Conservation (phyloP, 2,113 vertebrate species). For the Hemichromis elongatus region DNA sequence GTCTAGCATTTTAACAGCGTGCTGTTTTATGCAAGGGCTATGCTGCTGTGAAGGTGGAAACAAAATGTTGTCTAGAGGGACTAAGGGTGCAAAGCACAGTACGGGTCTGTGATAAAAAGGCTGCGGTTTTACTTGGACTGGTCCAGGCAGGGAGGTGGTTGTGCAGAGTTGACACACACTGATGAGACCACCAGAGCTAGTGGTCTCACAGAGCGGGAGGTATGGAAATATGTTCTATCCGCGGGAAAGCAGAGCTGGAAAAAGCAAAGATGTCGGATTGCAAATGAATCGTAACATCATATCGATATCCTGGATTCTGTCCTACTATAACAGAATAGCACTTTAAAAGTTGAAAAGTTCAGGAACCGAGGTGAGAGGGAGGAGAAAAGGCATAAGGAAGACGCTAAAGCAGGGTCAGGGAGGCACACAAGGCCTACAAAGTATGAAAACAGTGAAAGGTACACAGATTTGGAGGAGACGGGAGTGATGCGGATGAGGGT, state of each 20-base stretch:
- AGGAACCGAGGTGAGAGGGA: neutral
- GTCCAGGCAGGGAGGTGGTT: conserved; percentile 16
- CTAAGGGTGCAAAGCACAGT: neutral
- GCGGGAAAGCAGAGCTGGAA: conserved; percentile 2
- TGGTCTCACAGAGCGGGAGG: conserved; percentile 14
- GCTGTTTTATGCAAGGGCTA: conserved; percentile 34
- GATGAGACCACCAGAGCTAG: conserved; percentile 54
- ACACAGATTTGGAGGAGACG: neutral
- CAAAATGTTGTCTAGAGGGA: neutral
- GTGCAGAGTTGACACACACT: conserved; percentile 17
- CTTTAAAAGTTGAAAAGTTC: neutral
- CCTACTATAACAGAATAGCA: neutral
- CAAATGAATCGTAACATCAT: conserved; percentile 28
- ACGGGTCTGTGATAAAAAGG: conserved; percentile 23
- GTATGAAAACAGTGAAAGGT: neutral
- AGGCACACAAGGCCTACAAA: neutral
- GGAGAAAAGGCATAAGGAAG: neutral
- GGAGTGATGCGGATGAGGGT: neutral
- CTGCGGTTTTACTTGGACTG: conserved; percentile 36
- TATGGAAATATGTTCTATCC: conserved; percentile 29
- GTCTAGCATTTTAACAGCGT: conserved; percentile 34
- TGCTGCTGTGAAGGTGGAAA: conserved; percentile 1
- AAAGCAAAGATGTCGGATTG: conserved; percentile 17
- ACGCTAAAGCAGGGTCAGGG: neutral
- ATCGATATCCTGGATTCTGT: conserved; percentile 17